Evolutionary conservation across 2,797 vertebrate species (phyloP).

Genomic region (Pterois miles): DNA sequence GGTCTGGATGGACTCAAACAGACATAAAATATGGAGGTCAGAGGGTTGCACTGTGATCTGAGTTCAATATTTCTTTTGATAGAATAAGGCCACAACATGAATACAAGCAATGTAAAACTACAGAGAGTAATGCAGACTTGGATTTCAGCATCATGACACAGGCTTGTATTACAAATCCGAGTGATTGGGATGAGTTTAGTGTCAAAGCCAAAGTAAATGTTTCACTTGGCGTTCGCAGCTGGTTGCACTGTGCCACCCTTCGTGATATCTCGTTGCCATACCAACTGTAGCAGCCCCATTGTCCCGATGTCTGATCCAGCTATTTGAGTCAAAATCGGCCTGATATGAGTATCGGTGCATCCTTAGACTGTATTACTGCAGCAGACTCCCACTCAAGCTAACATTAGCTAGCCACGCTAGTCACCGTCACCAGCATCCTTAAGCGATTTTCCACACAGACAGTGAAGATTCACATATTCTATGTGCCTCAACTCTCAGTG

Average conservation of each 20-base stretch:
- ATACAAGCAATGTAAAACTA: neutral
- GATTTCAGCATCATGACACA: neutral
- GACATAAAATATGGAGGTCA: neutral
- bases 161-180: neutral
- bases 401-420: too few relatives aligned
- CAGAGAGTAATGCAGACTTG: neutral
- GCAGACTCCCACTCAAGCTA: too few relatives aligned
- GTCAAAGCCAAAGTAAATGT: constrained; percentile 5
- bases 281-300: too few relatives aligned
- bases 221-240: neutral
- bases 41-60: neutral
- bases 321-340: too few relatives aligned
- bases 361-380: too few relatives aligned
- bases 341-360: too few relatives aligned
- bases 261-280: constrained; percentile 24
- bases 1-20: neutral
- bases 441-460: too few relatives aligned
- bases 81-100: neutral
- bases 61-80: neutral
- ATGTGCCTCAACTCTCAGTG: too few relatives aligned
- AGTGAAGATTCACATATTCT: too few relatives aligned
- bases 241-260: neutral
- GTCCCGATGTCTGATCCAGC: too few relatives aligned
- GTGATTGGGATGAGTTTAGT: neutral
- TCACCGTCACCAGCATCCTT: too few relatives aligned